These are phyloP conservation scores for Argyresthia goedartella DNA, from an alignment of 2,888 invertebrate species.

Conservation along the genomic window DNA sequence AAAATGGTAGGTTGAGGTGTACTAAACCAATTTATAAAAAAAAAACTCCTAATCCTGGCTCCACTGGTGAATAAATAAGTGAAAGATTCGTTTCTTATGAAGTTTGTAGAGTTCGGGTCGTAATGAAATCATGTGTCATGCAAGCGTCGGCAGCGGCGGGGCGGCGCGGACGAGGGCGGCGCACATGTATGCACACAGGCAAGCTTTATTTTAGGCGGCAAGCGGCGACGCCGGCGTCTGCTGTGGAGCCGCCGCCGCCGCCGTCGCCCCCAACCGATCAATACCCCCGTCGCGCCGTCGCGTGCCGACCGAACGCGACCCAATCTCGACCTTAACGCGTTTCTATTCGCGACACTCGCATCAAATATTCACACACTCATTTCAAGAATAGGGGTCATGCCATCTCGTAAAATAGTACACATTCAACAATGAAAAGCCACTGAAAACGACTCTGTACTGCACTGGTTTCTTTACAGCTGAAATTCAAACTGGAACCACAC, in stretches of 20 bases:
- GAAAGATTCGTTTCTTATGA: too few species aligned
- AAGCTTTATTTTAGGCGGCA: slow-evolving; percentile 67
- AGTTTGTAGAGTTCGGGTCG: too few species aligned
- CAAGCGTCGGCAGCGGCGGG: slow-evolving; percentile 19
- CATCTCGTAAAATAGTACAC: slow-evolving; percentile 12
- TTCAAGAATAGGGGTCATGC: slow-evolving; percentile 41
- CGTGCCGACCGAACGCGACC: slow-evolving; percentile 43
- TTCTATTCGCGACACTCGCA: slow-evolving; percentile 55
- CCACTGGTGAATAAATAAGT: too few species aligned
- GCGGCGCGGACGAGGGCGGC: slow-evolving; percentile 25
- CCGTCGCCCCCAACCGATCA: slow-evolving; percentile 59
- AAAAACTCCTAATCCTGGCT: too few species aligned
- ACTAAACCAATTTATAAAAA: too few species aligned
- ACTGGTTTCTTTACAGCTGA: not conserved
- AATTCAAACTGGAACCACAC: not conserved
- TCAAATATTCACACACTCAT: slow-evolving; percentile 66
- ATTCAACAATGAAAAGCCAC: slow-evolving; percentile 4
- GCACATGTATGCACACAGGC: slow-evolving; percentile 52
- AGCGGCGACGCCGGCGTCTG: slow-evolving; percentile 61
- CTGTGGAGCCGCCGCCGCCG: slow-evolving; percentile 42
- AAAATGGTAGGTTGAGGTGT: too few species aligned
- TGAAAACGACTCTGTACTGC: too few species aligned
- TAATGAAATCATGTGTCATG: slow-evolving; percentile 7
- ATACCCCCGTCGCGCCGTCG: slow-evolving; percentile 63
- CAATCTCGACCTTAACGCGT: slow-evolving; percentile 54